These are phyloP conservation scores for Acanthurus tractus DNA, from an alignment of 2,797 vertebrate species.

Conservation along the genomic window DNA sequence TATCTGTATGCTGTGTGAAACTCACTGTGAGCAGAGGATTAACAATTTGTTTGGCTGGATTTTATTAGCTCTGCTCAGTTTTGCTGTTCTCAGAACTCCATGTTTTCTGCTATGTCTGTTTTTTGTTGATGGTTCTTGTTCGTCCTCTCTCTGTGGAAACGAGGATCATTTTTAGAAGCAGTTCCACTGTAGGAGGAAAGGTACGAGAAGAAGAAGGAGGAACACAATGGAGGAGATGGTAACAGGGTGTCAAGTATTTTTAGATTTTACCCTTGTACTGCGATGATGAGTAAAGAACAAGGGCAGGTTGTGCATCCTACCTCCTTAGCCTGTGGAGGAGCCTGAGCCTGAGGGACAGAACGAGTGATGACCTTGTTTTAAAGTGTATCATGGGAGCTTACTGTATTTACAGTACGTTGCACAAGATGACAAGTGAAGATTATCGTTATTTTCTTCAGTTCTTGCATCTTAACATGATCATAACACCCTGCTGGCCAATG, in stretches of 20 bases:
- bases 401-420: slow-evolving; percentile 29
- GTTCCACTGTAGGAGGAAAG: slow-evolving; percentile 67
- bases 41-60: slow-evolving; percentile 18
- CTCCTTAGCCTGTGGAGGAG: slow-evolving; percentile 57
- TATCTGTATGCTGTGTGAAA: background rate
- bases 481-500: slow-evolving; percentile 3
- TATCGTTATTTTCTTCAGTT: background rate
- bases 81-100: background rate
- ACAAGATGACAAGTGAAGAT: slow-evolving; percentile 15
- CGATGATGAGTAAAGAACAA: slow-evolving; percentile 70
- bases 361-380: slow-evolving; percentile 31
- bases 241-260: slow-evolving; percentile 73
- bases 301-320: slow-evolving; percentile 68
- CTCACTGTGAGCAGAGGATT: slow-evolving; percentile 10
- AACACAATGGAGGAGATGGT: slow-evolving; percentile 71
- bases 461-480: background rate
- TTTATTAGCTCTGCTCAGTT: slow-evolving; percentile 21
- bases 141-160: slow-evolving; percentile 28
- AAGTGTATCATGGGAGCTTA: background rate
- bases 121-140: slow-evolving; percentile 22
- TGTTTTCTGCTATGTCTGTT: background rate
- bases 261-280: slow-evolving; percentile 68
- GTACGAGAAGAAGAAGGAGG: slow-evolving; percentile 66
- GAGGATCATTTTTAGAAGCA: slow-evolving; percentile 66
- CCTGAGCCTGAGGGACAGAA: slow-evolving; percentile 31